Percentiles rank a stretch among this genome's conserved stretches.
Evolutionary conservation across 92 coral and sea anemone genomes (phyloP).

Genomic region (Diadumene lineata): DNA sequence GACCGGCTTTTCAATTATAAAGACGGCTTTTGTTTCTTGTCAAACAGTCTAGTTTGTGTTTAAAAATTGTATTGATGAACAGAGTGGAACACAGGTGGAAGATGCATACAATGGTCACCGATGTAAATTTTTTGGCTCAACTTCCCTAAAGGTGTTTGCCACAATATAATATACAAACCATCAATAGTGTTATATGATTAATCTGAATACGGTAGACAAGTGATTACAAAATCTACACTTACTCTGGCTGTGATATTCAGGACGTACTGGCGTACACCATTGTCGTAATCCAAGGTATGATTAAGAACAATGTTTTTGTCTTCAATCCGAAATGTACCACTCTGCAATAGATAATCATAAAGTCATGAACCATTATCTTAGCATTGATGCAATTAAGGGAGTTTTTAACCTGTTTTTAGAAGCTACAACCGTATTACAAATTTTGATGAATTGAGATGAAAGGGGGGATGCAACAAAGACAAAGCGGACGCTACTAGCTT

Average conservation of each 20-base stretch:
- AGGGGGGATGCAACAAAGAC: too few species aligned
- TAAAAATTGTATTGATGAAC: too few species aligned
- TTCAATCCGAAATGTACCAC: neutral
- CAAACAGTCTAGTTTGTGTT: too few species aligned
- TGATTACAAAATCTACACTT: neutral
- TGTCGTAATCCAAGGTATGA: neutral
- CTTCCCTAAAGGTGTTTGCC: too few species aligned
- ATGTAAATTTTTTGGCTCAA: too few species aligned
- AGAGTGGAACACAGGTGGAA: too few species aligned
- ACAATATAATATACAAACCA: neutral
- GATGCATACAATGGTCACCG: too few species aligned
- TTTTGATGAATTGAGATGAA: too few species aligned
- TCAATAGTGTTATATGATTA: neutral
- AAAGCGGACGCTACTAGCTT: too few species aligned
- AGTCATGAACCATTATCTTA: neutral
- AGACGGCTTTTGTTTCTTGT: too few species aligned
- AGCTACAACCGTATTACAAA: too few species aligned
- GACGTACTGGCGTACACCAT: neutral
- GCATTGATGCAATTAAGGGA: neutral
- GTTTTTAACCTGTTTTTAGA: neutral
- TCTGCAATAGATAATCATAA: neutral
- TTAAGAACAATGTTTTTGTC: neutral
- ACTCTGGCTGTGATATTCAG: conserved; percentile 9
- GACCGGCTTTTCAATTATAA: too few species aligned
- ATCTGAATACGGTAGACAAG: neutral